Evolutionary conservation across 2,113 vertebrate genomes (phyloP), one percentile per base, ranked within the genome.

Genomic region (Arothron firmamentum): DNA sequence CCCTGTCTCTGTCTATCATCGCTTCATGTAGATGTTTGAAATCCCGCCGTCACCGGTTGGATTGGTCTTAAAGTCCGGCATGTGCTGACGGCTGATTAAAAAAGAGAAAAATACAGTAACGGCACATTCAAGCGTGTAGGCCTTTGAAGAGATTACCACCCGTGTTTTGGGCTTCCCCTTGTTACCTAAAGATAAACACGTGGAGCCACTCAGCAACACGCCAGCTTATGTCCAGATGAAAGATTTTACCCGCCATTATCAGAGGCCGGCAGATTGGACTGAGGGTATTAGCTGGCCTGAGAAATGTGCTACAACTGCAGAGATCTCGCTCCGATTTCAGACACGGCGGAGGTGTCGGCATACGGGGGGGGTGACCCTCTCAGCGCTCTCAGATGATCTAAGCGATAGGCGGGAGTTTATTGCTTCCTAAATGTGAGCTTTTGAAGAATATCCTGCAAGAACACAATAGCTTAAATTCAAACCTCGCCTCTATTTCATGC

Each of bases 141-240:
- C 81, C 85, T 89, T 88, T 88, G 80, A 88, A 86, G 86, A 85
- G 82, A 88, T 87, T 86, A 88, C 83, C 82, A 83, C 75, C 70
- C 83, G 78, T 85, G 80, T 73, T 82, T 78, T 70, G 72, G 82
- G 65, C 72, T 57, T 46, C 74, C 81, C 80, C 79, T 88, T 87
- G 78, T 86, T 86, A 71, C 73, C 68, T 62, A 57, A 75, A 85
- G 82, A 89, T 87, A 88, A 89, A 89, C 81, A 89, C 58, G 70
- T 66, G 60, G 78, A 84, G 73, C 70, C 72, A 83, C 83, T 89
- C 86, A 89, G 88, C 88, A 86, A 38, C 72, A 80, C 77, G 81
- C 81, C 86, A 87, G 88, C 83, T 89, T 88, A 87, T 81, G 83
- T 87, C 86, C 83, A 87, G 86, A 87, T 87, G 85, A 89, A 83